A percentile compares a stretch with the other conserved stretches of the same genome.
Conservation (phyloP, 1,140 invertebrate genomes). For the Pygmarrhopalites habei region DNA sequence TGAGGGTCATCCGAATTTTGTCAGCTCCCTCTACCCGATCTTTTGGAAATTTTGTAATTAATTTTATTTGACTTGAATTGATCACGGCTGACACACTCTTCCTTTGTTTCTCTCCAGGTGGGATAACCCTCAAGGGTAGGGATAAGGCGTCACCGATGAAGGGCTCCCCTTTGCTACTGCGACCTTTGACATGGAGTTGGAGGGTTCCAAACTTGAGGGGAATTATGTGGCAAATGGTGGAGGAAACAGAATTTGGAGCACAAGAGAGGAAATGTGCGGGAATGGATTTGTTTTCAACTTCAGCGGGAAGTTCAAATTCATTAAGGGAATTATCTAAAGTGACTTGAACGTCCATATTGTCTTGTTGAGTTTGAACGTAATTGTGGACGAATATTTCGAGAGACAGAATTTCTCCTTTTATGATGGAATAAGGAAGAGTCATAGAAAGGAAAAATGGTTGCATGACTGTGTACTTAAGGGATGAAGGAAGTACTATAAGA, state of each 20-base stretch:
- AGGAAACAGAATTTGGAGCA: slow-evolving; percentile 4
- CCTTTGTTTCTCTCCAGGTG: slow-evolving; percentile 23
- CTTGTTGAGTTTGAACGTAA: slow-evolving; percentile 48
- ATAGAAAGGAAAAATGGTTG: slow-evolving; percentile 31
- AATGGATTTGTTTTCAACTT: background rate
- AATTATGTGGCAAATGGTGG: slow-evolving; percentile 16
- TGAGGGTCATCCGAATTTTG: slow-evolving; percentile 61
- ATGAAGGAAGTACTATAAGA: background rate
- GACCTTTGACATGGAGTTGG: slow-evolving; percentile 58
- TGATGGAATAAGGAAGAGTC: slow-evolving; percentile 29
- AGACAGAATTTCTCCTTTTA: slow-evolving; percentile 40
- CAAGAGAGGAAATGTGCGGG: no score
- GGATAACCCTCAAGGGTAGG: slow-evolving; percentile 15
- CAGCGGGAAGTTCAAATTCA: slow-evolving; percentile 13
- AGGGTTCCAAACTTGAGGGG: slow-evolving; percentile 16
- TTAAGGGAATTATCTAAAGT: slow-evolving; percentile 9
- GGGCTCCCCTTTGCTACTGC: background rate
- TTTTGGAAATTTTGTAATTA: slow-evolving; percentile 13
- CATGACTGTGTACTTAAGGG: slow-evolving; percentile 11
- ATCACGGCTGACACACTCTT: slow-evolving; percentile 7
- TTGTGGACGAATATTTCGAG: slow-evolving; percentile 66
- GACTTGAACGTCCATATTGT: slow-evolving; percentile 13
- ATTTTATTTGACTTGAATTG: background rate
- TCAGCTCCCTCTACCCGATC: slow-evolving; percentile 58
- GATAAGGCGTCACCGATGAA: slow-evolving; percentile 21